phyloP scores from a whole-genome alignment of 2,113 vertebrate species.

The Gallinago undulata region DNA sequence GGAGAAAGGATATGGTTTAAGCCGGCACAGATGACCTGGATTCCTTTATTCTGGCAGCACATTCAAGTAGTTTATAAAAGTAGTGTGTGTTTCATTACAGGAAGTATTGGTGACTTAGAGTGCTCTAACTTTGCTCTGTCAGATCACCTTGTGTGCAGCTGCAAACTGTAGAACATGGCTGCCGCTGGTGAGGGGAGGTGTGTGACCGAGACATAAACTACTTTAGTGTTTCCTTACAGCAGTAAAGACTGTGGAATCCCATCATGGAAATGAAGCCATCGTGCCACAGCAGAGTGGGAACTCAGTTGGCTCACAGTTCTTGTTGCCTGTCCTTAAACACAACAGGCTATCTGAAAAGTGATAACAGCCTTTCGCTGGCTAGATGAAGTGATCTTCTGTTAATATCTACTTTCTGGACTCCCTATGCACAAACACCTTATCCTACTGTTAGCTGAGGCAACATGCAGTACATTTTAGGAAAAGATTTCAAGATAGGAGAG shows the following conservation, averaged over 20 bases:
- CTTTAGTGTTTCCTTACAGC: background rate
- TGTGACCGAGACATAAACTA: background rate
- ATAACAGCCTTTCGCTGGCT: background rate
- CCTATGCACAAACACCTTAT: background rate
- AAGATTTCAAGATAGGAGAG: background rate
- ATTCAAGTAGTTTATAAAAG: background rate
- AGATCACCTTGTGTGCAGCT: background rate
- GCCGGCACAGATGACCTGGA: background rate
- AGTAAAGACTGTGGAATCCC: background rate
- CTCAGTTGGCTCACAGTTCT: background rate
- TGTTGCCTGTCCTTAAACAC: slow-evolving; percentile 3
- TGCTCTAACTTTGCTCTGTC: background rate
- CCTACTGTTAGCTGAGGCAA: background rate
- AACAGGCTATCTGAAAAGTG: background rate
- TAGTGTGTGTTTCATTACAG: background rate
- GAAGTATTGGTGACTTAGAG: background rate
- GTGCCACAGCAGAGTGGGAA: background rate
- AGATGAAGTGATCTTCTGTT: background rate
- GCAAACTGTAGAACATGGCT: background rate
- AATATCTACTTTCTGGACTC: background rate
- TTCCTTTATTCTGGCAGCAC: slow-evolving; percentile 7
- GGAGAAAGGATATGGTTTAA: background rate
- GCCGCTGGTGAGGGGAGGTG: background rate
- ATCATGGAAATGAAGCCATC: background rate
- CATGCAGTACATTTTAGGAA: background rate